Evolutionary conservation across 2,113 vertebrate species (phyloP).

Genomic region (Eretmodus cyanostictus): DNA sequence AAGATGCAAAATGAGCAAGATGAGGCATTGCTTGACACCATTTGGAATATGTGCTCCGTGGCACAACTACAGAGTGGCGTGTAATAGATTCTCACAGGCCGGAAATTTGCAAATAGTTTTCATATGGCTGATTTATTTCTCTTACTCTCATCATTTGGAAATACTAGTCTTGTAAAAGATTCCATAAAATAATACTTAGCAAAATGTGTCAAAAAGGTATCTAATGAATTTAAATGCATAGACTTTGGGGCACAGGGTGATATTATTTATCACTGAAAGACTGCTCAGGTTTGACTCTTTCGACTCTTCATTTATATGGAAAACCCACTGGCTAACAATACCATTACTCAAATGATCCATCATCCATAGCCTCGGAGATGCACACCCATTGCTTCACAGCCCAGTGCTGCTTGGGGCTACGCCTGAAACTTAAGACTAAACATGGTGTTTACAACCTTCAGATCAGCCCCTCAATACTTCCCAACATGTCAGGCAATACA

Average conservation of each 20-base stretch:
- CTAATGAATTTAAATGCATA: not conserved
- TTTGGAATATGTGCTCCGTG: not conserved
- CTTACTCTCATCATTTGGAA: not conserved
- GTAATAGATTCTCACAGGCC: not conserved
- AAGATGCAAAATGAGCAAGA: not conserved
- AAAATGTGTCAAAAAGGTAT: not conserved
- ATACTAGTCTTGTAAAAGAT: not conserved
- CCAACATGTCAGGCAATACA: not conserved
- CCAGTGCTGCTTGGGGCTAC: not conserved
- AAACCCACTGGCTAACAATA: slow-evolving; percentile 34
- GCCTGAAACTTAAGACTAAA: slow-evolving; percentile 1
- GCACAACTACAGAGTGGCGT: not conserved
- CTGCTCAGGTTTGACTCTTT: slow-evolving; percentile 27
- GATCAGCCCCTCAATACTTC: not conserved
- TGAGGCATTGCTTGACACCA: not conserved
- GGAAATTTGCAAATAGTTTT: not conserved
- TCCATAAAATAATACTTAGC: not conserved
- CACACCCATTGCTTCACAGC: not conserved
- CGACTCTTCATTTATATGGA: slow-evolving; percentile 30
- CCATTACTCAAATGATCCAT: slow-evolving; percentile 30
- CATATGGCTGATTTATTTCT: not conserved
- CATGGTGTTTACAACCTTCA: slow-evolving; percentile 23
- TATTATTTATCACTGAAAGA: slow-evolving; percentile 1
- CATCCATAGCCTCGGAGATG: slow-evolving; percentile 10
- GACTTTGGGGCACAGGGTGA: not conserved